Evolutionary conservation across 2,113 vertebrate genomes (phyloP).

Genomic region (Sitta europaea): DNA sequence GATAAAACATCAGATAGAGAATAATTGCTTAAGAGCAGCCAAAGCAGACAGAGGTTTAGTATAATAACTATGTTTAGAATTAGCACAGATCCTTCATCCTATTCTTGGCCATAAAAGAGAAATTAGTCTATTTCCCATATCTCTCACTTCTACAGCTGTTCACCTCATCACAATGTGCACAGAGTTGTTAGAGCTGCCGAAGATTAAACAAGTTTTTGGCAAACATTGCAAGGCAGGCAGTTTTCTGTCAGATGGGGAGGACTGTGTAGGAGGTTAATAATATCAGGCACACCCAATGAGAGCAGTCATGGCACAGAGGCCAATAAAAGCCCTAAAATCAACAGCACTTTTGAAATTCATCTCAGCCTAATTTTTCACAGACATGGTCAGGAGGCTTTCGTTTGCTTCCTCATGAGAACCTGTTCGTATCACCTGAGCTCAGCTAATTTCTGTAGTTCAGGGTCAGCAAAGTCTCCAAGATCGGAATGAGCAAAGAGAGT

Average conservation of each 20-base stretch:
- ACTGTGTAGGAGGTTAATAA: neutral
- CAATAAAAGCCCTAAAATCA: neutral
- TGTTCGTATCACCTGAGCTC: neutral
- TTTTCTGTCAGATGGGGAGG: neutral
- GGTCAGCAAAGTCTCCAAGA: neutral
- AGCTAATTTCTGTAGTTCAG: neutral
- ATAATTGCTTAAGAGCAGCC: neutral
- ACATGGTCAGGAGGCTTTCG: neutral
- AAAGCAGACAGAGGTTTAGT: neutral
- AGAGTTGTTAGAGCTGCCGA: neutral
- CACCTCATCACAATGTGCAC: neutral
- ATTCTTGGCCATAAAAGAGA: neutral
- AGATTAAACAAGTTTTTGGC: constrained; percentile 9
- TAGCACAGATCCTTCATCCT: neutral
- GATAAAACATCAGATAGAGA: neutral
- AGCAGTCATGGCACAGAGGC: neutral
- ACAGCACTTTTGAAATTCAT: neutral
- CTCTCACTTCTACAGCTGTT: neutral
- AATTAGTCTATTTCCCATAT: neutral
- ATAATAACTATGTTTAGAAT: neutral
- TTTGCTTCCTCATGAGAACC: neutral
- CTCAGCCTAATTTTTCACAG: neutral
- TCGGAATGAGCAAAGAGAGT: neutral
- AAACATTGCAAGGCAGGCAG: neutral
- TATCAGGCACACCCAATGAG: neutral